Base-by-base conservation (phyloP, 2,797 vertebrate species). In the Telmatherina bonti region DNA sequence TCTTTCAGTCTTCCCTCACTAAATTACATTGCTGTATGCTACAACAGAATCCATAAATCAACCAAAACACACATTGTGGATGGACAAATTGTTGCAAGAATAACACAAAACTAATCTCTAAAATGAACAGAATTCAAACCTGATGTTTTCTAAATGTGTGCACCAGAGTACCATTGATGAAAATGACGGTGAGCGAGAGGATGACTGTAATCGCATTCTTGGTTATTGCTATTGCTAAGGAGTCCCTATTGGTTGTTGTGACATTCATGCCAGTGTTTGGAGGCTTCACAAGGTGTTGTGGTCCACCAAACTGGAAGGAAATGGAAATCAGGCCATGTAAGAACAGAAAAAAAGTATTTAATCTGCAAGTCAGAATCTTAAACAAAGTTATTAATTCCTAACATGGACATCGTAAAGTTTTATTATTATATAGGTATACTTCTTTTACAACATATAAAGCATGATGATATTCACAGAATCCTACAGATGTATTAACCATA, bases 201-300 rank as follows among this genome's bases (percentile, higher is more conserved):
- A 60, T 61, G 67, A 93, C 81, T 52, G 86, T 81, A 0, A 88
- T 67, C 26, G 89, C 58, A 65, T 89, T 92, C 77, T 89, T 93
- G 31, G 78, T 31, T 55, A 93, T 54, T 1, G 81, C 82, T 16
- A 70, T 67, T 24, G 47, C 43, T n/a, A 87, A 74, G 15, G 30
- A 51, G 55, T 91, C 86, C 7, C 63, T 64, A n/a, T 45, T 33
- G 18, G 70, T 31, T 0, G 15, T 8, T 2, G 61, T 12, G 5
- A 33, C 26, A 58, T 82, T 86, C 56, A 61, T 72, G 5, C 20
- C 52, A 8, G 41, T 6, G 7, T 64, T 43, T 36, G 66, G 65
- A 36, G 53, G 0, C 26, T 16, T 72, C 70, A 63, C 58, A 38
- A 27, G 38, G 61, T 4, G 12, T 13, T 16, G 9, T 0, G 24